Conservation (phyloP, 2,113 vertebrate species). For the Sinocyclocheilus grahami region DNA sequence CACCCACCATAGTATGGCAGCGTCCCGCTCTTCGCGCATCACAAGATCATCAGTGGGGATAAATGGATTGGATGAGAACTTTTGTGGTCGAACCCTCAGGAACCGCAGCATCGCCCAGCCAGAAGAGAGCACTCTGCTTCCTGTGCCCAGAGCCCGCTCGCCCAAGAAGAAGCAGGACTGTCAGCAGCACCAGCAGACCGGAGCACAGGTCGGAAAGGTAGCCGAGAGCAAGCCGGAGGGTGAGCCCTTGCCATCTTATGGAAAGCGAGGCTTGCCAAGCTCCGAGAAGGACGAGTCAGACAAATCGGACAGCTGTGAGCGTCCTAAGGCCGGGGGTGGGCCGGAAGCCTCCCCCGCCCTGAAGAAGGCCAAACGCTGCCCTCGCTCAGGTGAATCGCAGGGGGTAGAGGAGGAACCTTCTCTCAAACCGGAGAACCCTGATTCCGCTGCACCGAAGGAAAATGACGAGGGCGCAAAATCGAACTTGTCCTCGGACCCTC, state of each 20-base stretch:
- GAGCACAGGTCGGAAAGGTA: constrained; percentile 77
- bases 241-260: constrained; percentile 85
- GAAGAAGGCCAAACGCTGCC: constrained; percentile 89
- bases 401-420: constrained; percentile 84
- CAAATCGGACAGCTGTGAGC: constrained; percentile 85
- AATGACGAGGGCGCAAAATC: constrained; percentile 80
- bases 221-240: constrained; percentile 79
- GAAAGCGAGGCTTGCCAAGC: constrained; percentile 87
- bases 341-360: constrained; percentile 82
- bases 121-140: constrained; percentile 87
- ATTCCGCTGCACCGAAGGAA: constrained; percentile 76
- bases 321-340: constrained; percentile 68
- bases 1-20: constrained; percentile 97
- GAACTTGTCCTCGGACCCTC: constrained; percentile 80
- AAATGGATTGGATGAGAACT: constrained; percentile 99
- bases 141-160: constrained; percentile 88
- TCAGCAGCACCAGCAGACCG: constrained; percentile 72
- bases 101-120: constrained; percentile 98
- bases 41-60: constrained; percentile 99
- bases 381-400: constrained; percentile 86
- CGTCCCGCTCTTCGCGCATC: constrained; percentile 98
- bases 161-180: constrained; percentile 86
- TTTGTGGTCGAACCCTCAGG: constrained; percentile 98
- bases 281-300: constrained; percentile 87
- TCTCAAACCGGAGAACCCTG: constrained; percentile 71